phyloP scores from a whole-genome alignment of 2,113 vertebrate genomes.

The Eurystomus gularis region DNA sequence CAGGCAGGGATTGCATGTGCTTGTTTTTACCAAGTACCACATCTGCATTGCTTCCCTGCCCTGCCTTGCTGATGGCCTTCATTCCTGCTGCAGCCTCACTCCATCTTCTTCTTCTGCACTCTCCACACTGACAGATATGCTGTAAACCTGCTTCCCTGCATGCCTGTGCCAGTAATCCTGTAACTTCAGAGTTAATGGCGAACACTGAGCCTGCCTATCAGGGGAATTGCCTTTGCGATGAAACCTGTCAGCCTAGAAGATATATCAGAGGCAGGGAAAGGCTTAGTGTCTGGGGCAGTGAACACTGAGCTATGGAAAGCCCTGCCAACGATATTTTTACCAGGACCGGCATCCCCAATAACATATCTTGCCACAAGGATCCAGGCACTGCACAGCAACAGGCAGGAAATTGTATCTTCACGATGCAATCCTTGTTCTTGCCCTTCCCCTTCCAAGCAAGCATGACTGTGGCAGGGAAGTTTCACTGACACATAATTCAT shows the following conservation, averaged over 20 bases:
- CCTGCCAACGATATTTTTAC: background rate
- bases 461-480: background rate
- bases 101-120: background rate
- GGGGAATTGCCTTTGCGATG: background rate
- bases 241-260: background rate
- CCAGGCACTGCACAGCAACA: background rate
- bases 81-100: background rate
- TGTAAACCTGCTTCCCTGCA: background rate
- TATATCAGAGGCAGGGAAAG: background rate
- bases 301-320: background rate
- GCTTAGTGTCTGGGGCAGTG: background rate
- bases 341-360: background rate
- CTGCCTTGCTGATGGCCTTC: background rate
- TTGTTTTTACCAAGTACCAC: fast-evolving
- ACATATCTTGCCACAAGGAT: background rate
- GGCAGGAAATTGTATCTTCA: background rate
- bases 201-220: background rate
- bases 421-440: background rate
- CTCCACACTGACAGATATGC: background rate
- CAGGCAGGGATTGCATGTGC: background rate
- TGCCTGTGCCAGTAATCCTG: background rate
- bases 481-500: constrained; percentile 17
- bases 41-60: background rate
- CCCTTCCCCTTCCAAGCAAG: background rate
- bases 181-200: background rate